phyloP scores from a whole-genome alignment of 2,113 vertebrate genomes.

The Podilymbus podiceps region DNA sequence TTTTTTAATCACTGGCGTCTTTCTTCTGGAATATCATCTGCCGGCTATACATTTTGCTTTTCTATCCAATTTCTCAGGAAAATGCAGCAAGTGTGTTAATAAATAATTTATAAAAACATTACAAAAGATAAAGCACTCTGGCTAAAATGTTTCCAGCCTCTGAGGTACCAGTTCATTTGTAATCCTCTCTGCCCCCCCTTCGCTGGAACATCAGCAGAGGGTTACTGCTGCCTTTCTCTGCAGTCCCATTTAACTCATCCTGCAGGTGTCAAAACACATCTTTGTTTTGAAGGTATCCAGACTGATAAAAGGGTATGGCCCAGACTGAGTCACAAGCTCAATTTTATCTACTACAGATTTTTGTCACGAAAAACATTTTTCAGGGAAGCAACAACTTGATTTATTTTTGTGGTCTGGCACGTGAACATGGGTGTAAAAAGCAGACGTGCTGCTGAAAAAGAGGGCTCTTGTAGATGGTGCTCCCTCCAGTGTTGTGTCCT shows the following conservation, averaged over 20 bases:
- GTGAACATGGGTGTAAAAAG: not conserved
- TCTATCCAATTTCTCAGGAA: conserved; percentile 36
- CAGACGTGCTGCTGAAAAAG: accelerated
- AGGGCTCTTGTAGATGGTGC: too few relatives aligned
- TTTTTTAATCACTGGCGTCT: conserved; percentile 39
- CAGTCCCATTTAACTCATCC: not conserved
- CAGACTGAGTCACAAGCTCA: not conserved
- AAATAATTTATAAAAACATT: conserved; percentile 55
- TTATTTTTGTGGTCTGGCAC: accelerated
- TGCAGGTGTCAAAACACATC: not conserved
- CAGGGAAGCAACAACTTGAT: not conserved
- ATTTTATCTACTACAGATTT: not conserved
- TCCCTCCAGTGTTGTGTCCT: not conserved
- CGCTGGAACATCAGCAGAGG: not conserved
- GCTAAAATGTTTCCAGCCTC: not conserved
- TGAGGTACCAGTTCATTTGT: not conserved
- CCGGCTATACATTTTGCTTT: not conserved
- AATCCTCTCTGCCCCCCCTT: not conserved
- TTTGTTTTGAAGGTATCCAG: not conserved
- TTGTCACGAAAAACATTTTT: not conserved
- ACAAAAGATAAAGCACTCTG: conserved; percentile 34
- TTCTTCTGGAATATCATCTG: conserved; percentile 21
- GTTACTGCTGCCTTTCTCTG: not conserved
- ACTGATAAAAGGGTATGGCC: not conserved
- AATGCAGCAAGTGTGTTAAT: conserved; percentile 45